These are phyloP conservation scores for Carlito syrichta DNA, from an alignment of 2,113 vertebrate species.

Conservation along the genomic window DNA sequence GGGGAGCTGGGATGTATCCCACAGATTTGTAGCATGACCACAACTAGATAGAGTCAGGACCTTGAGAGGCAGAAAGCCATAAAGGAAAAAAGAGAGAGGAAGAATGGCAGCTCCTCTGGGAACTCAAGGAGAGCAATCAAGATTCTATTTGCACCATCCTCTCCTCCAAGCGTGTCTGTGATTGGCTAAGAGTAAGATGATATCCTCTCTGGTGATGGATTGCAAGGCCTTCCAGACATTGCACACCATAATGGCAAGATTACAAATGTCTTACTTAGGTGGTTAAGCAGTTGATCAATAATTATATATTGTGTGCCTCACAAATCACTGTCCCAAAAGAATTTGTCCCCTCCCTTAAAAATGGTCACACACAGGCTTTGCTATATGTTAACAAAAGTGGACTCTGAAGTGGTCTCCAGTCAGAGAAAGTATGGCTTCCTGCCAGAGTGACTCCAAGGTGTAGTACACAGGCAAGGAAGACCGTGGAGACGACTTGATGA, in stretches of 20 bases:
- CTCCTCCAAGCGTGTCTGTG: not conserved
- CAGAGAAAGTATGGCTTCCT: not conserved
- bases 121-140: not conserved
- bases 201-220: not conserved
- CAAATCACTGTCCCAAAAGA: slow-evolving; percentile 29
- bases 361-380: not conserved
- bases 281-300: slow-evolving; percentile 34
- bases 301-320: slow-evolving; percentile 33
- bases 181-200: not conserved
- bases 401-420: not conserved
- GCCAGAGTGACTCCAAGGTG: not conserved
- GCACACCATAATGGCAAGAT: not conserved
- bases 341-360: not conserved
- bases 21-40: not conserved
- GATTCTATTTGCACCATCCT: not conserved
- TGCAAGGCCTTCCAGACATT: not conserved
- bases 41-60: not conserved
- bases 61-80: not conserved
- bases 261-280: slow-evolving; percentile 46
- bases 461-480: not conserved
- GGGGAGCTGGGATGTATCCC: not conserved
- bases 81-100: not conserved
- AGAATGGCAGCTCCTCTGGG: not conserved
- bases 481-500: slow-evolving; percentile 53
- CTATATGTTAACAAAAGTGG: not conserved